These are phyloP conservation scores for Darwinula stevensoni DNA, from an alignment of 2,888 invertebrate genomes.

Conservation along the genomic window DNA sequence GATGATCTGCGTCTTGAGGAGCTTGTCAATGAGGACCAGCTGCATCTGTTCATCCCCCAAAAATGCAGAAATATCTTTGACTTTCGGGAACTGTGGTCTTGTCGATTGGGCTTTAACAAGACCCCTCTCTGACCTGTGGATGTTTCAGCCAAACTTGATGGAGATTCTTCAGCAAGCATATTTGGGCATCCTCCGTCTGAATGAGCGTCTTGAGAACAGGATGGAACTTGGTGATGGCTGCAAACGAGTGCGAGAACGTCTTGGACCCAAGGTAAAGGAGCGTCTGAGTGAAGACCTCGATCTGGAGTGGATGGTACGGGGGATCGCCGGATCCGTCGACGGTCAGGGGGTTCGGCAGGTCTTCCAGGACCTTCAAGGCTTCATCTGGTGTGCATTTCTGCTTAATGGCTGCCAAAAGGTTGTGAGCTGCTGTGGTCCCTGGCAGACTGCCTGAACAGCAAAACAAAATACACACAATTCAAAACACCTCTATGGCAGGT, in stretches of 20 bases:
- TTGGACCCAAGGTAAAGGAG: slow-evolving; percentile 75
- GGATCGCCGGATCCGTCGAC: slow-evolving; percentile 15
- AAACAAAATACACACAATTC: no score
- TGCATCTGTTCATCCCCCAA: slow-evolving; percentile 71
- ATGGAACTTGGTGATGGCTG: slow-evolving; percentile 90
- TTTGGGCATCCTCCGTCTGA: slow-evolving; percentile 81
- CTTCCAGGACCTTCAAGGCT: slow-evolving; percentile 34
- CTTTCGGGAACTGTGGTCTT: background rate
- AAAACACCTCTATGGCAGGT: no score
- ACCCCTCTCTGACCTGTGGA: no score
- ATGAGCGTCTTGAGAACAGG: slow-evolving; percentile 69
- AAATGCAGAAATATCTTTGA: slow-evolving; percentile 7
- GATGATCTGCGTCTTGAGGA: slow-evolving; percentile 86
- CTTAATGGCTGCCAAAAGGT: slow-evolving; percentile 54
- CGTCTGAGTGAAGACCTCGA: slow-evolving; percentile 90
- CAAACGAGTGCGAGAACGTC: slow-evolving; percentile 92
- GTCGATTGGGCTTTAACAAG: background rate
- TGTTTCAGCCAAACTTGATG: slow-evolving; percentile 87
- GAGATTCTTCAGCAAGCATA: slow-evolving; percentile 64
- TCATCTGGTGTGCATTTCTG: slow-evolving; percentile 73
- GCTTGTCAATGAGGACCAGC: slow-evolving; percentile 78
- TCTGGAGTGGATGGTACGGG: slow-evolving; percentile 78
- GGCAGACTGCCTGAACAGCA: no score
- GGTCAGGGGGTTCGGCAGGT: no score
- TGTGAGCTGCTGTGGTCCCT: slow-evolving; percentile 29